A percentile compares a stretch with the other conserved stretches of the same genome.
These are phyloP conservation scores for Thereva nobilitata DNA, from an alignment of 2,888 invertebrate genomes.

Conservation along the genomic window DNA sequence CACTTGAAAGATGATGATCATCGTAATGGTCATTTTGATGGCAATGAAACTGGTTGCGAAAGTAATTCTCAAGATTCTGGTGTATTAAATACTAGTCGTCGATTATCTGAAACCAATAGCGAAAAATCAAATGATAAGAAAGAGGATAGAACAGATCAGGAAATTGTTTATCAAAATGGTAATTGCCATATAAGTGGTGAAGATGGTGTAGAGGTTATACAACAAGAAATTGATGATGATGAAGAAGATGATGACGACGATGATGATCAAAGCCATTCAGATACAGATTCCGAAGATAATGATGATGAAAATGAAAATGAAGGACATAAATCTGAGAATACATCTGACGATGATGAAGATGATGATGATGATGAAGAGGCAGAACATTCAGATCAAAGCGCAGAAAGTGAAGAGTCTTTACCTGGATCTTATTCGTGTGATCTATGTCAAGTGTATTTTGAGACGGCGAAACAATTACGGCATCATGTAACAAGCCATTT, in stretches of 20 bases:
- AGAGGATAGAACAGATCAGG: constrained; percentile 32
- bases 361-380: constrained; percentile 45
- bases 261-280: constrained; percentile 36
- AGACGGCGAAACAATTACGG: constrained; percentile 54
- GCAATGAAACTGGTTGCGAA: constrained; percentile 32
- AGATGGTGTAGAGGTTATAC: constrained; percentile 43
- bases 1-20: constrained; percentile 53
- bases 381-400: background rate
- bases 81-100: constrained; percentile 20
- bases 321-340: constrained; percentile 23
- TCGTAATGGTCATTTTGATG: constrained; percentile 34
- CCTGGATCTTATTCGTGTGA: constrained; percentile 52
- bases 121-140: constrained; percentile 34
- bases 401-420: background rate
- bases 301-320: constrained; percentile 19
- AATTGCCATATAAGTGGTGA: background rate
- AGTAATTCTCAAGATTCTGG: constrained; percentile 44
- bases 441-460: constrained; percentile 57
- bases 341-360: constrained; percentile 43
- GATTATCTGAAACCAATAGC: constrained; percentile 24
- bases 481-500: constrained; percentile 58
- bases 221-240: constrained; percentile 41
- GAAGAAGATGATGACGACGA: constrained; percentile 42
- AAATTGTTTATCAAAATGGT: background rate
- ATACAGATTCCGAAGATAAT: constrained; percentile 32